phyloP scores from a whole-genome alignment of 1,140 invertebrate genomes.

The Papilio machaon region DNA sequence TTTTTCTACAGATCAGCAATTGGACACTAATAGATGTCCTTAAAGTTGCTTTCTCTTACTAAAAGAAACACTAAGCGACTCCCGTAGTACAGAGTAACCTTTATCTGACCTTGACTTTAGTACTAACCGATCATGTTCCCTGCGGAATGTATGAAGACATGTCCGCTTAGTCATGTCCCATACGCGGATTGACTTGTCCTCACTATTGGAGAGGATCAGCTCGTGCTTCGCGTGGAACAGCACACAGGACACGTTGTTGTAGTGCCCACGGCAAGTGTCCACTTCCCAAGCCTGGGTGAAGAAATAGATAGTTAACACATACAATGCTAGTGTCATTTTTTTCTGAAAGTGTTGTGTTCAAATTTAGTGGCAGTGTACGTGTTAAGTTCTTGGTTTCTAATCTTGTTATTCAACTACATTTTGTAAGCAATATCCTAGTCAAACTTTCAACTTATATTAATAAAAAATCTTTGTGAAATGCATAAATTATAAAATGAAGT shows the following conservation, averaged over 20 bases:
- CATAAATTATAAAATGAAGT: too few species aligned
- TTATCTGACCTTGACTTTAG: neutral
- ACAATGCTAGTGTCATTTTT: neutral
- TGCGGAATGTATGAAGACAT: conserved; percentile 96
- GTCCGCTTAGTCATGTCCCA: conserved; percentile 99
- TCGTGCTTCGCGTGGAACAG: conserved; percentile 99
- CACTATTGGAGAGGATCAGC: conserved; percentile 97
- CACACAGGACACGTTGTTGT: conserved; percentile 99
- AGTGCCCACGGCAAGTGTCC: conserved; percentile 99
- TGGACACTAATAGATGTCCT: too few species aligned
- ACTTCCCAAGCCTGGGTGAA: conserved; percentile 95
- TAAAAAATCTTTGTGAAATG: too few species aligned
- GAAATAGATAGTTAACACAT: neutral
- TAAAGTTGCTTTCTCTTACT: too few species aligned
- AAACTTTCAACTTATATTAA: too few species aligned
- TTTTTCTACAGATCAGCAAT: too few species aligned
- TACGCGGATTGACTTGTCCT: conserved; percentile 98
- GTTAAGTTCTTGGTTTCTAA: neutral
- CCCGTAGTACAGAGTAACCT: neutral
- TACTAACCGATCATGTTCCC: conserved; percentile 94
- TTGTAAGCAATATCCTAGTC: too few species aligned
- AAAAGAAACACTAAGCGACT: too few species aligned
- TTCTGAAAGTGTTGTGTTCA: neutral
- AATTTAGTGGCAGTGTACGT: neutral
- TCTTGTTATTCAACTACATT: too few species aligned